Evolutionary conservation across 2,113 vertebrate species (phyloP).

Genomic region (Mugil cephalus): DNA sequence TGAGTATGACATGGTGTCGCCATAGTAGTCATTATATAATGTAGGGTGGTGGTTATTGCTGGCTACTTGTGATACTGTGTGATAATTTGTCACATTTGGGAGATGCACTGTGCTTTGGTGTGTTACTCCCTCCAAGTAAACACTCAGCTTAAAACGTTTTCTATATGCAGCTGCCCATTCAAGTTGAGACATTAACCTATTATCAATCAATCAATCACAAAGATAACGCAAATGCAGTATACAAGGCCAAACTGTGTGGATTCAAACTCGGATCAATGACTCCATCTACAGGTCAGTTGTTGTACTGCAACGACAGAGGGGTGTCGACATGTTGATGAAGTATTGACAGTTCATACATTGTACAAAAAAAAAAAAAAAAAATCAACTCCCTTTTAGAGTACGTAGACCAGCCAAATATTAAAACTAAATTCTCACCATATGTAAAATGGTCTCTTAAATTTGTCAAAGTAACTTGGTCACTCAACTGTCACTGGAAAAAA

Average conservation of each 20-base stretch:
- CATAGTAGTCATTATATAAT: slow-evolving; percentile 13
- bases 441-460: slow-evolving; percentile 76
- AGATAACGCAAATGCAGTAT: slow-evolving; percentile 58
- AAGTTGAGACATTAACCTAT: background rate
- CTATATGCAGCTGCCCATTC: slow-evolving; percentile 44
- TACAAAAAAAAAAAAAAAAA: slow-evolving; percentile 11
- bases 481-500: slow-evolving; percentile 63
- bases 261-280: slow-evolving; percentile 46
- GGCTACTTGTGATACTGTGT: slow-evolving; percentile 42
- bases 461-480: slow-evolving; percentile 81
- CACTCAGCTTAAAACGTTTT: background rate
- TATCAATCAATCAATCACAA: background rate
- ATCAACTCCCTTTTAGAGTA: slow-evolving; percentile 67
- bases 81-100: slow-evolving; percentile 5
- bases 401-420: slow-evolving; percentile 81
- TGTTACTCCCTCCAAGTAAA: slow-evolving; percentile 39
- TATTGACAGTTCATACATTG: slow-evolving; percentile 25
- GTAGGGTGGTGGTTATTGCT: slow-evolving; percentile 58
- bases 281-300: slow-evolving; percentile 76
- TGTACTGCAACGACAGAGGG: slow-evolving; percentile 65
- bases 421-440: slow-evolving; percentile 63
- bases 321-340: slow-evolving; percentile 20
- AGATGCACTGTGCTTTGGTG: slow-evolving; percentile 66
- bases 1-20: slow-evolving; percentile 8
- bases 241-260: slow-evolving; percentile 52